Evolutionary conservation across 2,797 vertebrate genomes (phyloP), one percentile per base, ranked within the genome.

Genomic region (Alca torda): DNA sequence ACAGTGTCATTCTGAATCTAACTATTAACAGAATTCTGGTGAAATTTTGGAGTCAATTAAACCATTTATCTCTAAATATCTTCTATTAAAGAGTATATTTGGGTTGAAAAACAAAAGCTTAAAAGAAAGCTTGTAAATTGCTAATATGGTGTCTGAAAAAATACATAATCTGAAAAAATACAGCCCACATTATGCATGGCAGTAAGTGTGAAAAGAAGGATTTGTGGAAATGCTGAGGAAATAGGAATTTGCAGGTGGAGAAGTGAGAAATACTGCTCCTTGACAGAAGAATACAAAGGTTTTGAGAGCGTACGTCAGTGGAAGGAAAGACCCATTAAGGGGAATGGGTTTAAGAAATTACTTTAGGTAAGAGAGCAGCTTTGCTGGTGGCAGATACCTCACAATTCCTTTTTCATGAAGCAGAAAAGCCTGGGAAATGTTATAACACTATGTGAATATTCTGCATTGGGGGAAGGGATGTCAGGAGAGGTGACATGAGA

Each of bases 381-480:
- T 90, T 75, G 4, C 17, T 88, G 9, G 13, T 81, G 18, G 35
- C 28, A 75, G 23, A 28, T 57, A 45, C n/a, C 37, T 72, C 21
- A 45, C 16, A 60, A 60, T 6, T 61, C 2, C 24, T 70, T 73
- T 74, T 72, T 33, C 14, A 59, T 1, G 3, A 23, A 89, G 7
- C 4, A 57, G 3, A 4, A 70, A 45, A 86, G 6, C 4, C 10
- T 53, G 10, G 21, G 48, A 77, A 80, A 35, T 12, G 1, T 46
- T 63, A 2, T 39, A 53, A 37, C 5, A 35, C 14, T 33, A 50
- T 50, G 1, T 30, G 21, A 24, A 18, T 25, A 5, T 33, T 84
- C 33, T 63, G 9, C 23, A 43, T 17, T 3, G 2, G 11, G 8
- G 4, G 13, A 19, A 1, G 1, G 0, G 0, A 8, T 2, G 6